Percentiles rank a stretch among this genome's conserved stretches.
phyloP scores from a whole-genome alignment of 2,113 vertebrate species.

The Oncorhynchus clarkii region DNA sequence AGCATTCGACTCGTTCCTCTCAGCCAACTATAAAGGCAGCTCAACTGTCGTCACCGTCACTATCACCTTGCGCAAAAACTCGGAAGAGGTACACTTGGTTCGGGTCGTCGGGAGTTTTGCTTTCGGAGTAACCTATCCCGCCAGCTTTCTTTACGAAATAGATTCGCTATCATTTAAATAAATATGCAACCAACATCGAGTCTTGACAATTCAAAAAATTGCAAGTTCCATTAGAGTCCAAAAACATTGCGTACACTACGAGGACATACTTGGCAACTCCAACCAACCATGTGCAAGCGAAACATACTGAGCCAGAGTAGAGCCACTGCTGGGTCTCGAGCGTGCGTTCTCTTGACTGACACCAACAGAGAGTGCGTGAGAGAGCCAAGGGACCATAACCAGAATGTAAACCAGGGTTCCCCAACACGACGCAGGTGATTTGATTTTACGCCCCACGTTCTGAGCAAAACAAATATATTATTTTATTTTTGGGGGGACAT shows the following conservation, averaged over 20 bases:
- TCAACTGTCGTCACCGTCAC: background rate
- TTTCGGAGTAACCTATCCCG: background rate
- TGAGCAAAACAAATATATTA: too few species aligned
- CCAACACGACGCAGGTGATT: too few species aligned
- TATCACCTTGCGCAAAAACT: conserved; percentile 3
- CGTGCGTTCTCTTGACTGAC: background rate
- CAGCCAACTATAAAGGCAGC: background rate
- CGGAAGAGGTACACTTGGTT: background rate
- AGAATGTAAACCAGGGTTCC: background rate
- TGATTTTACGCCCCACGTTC: too few species aligned
- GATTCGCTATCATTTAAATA: background rate
- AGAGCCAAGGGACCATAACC: background rate
- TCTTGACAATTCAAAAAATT: background rate
- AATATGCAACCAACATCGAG: background rate
- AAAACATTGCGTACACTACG: background rate
- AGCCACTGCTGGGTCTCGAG: background rate
- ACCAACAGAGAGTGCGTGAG: background rate
- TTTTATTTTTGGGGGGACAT: too few species aligned
- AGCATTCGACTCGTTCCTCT: background rate
- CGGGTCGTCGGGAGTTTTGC: background rate
- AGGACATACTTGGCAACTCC: conserved; percentile 1
- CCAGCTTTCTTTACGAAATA: background rate
- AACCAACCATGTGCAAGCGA: background rate
- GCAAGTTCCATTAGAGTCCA: background rate
- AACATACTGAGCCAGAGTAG: background rate